A percentile compares a stretch with the other conserved stretches of the same genome.
phyloP scores from a whole-genome alignment of 2,888 invertebrate species.

The Aspidiotus rigidus region DNA sequence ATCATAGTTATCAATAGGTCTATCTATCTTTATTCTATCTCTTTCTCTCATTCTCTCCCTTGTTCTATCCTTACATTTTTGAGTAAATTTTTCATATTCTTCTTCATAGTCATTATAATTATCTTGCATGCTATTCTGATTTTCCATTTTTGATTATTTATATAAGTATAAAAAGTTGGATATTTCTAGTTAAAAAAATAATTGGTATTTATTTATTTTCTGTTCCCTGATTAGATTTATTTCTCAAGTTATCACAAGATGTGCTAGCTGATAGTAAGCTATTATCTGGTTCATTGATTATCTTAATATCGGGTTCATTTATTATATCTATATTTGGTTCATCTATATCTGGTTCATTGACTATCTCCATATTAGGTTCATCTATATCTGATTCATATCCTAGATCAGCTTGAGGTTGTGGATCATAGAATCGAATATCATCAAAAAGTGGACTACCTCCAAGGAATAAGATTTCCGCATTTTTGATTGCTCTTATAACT shows the following conservation, averaged over 20 bases:
- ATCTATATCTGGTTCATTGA: neutral
- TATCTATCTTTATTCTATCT: neutral
- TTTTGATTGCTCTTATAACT: conserved; percentile 1
- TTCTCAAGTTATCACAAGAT: neutral
- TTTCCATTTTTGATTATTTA: conserved; percentile 4
- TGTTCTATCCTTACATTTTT: conserved; percentile 2
- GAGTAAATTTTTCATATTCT: neutral
- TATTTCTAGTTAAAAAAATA: neutral
- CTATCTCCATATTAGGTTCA: neutral
- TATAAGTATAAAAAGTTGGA: neutral
- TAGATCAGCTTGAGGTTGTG: neutral
- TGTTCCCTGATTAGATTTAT: neutral
- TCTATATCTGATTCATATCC: neutral
- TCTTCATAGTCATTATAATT: conserved; percentile 2
- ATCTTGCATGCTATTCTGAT: neutral
- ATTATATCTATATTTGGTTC: neutral
- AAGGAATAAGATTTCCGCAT: neutral
- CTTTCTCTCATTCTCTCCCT: conserved; percentile 4
- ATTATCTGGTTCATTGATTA: too few species aligned
- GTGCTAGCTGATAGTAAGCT: too few species aligned
- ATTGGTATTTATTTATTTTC: neutral
- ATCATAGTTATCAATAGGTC: neutral
- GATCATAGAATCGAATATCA: neutral
- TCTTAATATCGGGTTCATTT: too few species aligned
- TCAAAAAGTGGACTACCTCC: neutral